phyloP scores from a whole-genome alignment of 2,797 vertebrate genomes.

The Menidia menidia region DNA sequence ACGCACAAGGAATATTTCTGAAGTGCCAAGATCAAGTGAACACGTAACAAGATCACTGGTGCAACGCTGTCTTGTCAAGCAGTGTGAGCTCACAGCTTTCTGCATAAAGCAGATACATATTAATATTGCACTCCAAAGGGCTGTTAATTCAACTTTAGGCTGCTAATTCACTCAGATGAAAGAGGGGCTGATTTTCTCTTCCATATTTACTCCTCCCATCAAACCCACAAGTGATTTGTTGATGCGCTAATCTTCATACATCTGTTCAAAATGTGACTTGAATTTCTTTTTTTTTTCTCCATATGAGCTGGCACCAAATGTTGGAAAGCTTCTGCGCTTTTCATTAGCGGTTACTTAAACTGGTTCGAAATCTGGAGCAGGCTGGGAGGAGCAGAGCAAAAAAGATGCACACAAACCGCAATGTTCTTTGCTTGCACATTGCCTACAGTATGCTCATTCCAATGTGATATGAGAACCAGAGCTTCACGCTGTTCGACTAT shows the following conservation, averaged over 20 bases:
- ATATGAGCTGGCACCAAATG: conserved; percentile 26
- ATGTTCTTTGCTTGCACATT: conserved; percentile 29
- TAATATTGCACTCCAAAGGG: neutral
- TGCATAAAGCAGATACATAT: conserved; percentile 20
- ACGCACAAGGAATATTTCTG: conserved; percentile 3
- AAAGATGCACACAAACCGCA: conserved; percentile 43
- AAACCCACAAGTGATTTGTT: neutral
- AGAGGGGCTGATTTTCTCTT: neutral
- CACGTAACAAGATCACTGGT: neutral
- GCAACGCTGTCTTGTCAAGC: conserved; percentile 6
- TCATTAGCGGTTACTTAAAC: conserved; percentile 54
- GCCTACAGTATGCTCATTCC: conserved; percentile 34
- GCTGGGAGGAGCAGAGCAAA: conserved; percentile 31
- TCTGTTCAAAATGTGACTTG: conserved; percentile 25
- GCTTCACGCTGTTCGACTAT: conserved; percentile 41
- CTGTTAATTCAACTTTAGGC: conserved; percentile 1
- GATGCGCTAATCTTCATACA: conserved; percentile 27
- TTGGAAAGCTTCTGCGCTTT: conserved; percentile 40
- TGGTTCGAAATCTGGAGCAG: conserved; percentile 44
- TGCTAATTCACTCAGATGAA: conserved; percentile 3
- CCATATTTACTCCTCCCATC: neutral
- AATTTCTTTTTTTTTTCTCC: conserved; percentile 15
- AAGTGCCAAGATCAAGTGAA: conserved; percentile 12
- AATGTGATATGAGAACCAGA: conserved; percentile 46
- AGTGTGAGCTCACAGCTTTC: conserved; percentile 22